Conservation (phyloP, 2,888 invertebrate species). For the Dicyrtomina minuta region DNA sequence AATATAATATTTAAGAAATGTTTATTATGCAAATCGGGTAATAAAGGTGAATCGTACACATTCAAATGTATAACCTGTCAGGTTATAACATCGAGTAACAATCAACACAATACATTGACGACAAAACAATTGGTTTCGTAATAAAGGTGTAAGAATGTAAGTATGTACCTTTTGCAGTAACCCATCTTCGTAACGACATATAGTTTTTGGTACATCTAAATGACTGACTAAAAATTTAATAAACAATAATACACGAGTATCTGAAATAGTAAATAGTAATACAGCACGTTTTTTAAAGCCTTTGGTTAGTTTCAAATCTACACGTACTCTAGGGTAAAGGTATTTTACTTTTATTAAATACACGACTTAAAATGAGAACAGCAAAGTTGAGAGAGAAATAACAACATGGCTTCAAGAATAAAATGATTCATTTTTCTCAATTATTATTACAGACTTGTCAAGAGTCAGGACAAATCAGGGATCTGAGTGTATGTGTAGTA, state of each 20-base stretch:
- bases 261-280: not conserved
- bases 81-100: not conserved
- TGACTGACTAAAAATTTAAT: not conserved
- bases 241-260: conserved; percentile 7
- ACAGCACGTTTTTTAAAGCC: not conserved
- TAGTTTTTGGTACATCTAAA: not conserved
- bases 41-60: not conserved
- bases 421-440: no score
- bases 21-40: conserved; percentile 2
- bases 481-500: no score
- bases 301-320: not conserved
- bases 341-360: no score
- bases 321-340: no score
- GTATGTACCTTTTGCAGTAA: not conserved
- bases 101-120: not conserved
- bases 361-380: no score
- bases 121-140: not conserved
- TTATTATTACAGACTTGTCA: no score
- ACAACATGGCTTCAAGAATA: not conserved
- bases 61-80: not conserved
- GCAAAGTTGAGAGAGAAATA: not conserved
- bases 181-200: no score
- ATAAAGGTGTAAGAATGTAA: not conserved
- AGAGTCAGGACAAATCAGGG: no score
- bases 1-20: not conserved